Conservation (phyloP, 2,797 vertebrate species). For the Siniperca scherzeri region DNA sequence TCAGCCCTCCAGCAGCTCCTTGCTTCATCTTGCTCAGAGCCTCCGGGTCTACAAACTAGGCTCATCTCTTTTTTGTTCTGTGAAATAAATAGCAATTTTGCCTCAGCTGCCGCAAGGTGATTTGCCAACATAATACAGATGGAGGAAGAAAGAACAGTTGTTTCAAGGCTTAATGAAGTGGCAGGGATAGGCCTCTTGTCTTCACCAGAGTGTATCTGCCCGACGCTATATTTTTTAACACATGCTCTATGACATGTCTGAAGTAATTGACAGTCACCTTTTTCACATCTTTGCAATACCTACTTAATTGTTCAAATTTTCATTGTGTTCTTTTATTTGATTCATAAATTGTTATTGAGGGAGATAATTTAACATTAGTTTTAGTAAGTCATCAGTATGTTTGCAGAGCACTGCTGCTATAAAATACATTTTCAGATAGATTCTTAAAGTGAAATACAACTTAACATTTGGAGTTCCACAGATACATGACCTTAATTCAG, state of each 20-base stretch:
- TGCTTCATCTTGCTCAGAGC: constrained; percentile 54
- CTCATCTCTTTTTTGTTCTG: constrained; percentile 50
- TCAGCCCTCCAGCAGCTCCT: constrained; percentile 60
- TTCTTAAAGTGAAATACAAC: constrained; percentile 31
- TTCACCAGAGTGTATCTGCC: constrained; percentile 28
- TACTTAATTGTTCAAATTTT: constrained; percentile 8
- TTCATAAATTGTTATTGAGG: constrained; percentile 8
- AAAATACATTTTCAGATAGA: background rate
- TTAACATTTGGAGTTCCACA: constrained; percentile 40
- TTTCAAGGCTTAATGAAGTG: constrained; percentile 73
- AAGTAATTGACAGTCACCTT: constrained; percentile 14
- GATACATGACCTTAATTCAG: constrained; percentile 59
- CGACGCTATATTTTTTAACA: constrained; percentile 28
- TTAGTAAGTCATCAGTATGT: constrained; percentile 8
- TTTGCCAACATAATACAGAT: constrained; percentile 73
- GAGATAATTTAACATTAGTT: background rate
- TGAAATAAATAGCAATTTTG: constrained; percentile 75
- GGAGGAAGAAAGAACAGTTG: constrained; percentile 61
- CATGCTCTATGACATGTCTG: constrained; percentile 11
- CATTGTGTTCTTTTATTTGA: background rate
- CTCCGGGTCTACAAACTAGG: constrained; percentile 64
- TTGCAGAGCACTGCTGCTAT: constrained; percentile 15
- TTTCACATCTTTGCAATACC: constrained; percentile 4
- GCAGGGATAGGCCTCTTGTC: constrained; percentile 30
- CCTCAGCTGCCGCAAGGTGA: constrained; percentile 60